Base-by-base conservation (phyloP, 2,113 vertebrate species). In the Leptodactylus fuscus region DNA sequence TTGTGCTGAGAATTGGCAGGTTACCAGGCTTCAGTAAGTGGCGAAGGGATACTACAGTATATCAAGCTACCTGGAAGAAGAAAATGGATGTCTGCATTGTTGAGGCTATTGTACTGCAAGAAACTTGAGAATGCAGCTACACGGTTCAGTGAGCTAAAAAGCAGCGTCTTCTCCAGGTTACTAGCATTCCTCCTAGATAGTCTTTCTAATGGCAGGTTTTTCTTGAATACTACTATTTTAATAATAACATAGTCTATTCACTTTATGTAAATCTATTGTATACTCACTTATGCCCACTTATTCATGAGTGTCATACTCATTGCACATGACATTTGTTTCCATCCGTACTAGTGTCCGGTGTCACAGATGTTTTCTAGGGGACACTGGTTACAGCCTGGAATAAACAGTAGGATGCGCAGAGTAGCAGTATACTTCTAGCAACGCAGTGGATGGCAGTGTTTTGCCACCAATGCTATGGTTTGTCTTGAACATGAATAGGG, bases 61-160 rank as follows among this genome's bases (percentile, higher is more conserved):
- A 80, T 80, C 77, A 62, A 16, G 24, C 76, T 62, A 80, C 77
- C 77, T 60, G 51, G 73, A 79, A 38, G 76, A 49, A 53, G n/a
- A n/a, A 73, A n/a, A 51, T 82, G 22, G 81, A 55, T 48, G 58
- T 81, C 22, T 81, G 67, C 24, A 38, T 73, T 82, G 29, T 48
- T 38, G 12, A 55, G 46, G 62, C 62, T 82, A 48, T 82, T 32
- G 36, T 53, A 24, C 29, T 82, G 81, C 29, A 22, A 41, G 81
- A 16, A 82, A 82, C 65, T 51, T 53, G 48, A 82, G 81, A 53
- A 53, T 53, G 65, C 46, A 53, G 65, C 46, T 51, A 71, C 65
- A 55, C 55, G 67, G 81, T 82, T 82, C 46, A 82, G 46, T 70
- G 41, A 32, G 13, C 27, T 22, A 12, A 53, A 71, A 82, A 51